These are phyloP conservation scores for Zaprionus africanus DNA, from an alignment of 1,140 invertebrate genomes.

Conservation along the genomic window DNA sequence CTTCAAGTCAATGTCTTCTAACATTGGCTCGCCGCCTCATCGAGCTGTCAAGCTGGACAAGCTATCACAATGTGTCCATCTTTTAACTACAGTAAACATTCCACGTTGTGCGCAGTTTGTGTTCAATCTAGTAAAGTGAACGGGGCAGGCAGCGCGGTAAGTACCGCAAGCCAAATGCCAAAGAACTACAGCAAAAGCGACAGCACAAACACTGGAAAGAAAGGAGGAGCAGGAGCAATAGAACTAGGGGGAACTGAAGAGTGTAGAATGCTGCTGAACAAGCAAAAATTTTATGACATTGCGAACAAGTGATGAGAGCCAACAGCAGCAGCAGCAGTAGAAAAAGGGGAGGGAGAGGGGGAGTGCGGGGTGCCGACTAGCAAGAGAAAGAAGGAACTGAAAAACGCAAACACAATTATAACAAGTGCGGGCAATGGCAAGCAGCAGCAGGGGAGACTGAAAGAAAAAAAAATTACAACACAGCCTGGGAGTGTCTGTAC, in stretches of 20 bases:
- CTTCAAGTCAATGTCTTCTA: neutral
- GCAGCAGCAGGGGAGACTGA: constrained; percentile 9
- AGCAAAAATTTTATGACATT: constrained; percentile 81
- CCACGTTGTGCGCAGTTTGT: constrained; percentile 34
- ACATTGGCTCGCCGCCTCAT: constrained; percentile 1
- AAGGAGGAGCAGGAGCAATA: neutral
- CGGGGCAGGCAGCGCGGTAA: constrained; percentile 26
- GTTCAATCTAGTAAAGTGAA: constrained; percentile 53
- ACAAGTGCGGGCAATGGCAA: constrained; percentile 64
- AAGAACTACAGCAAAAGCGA: constrained; percentile 37
- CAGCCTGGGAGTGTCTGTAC: constrained; percentile 13
- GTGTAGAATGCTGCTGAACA: constrained; percentile 72
- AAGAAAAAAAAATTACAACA: constrained; percentile 41
- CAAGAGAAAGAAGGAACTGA: constrained; percentile 53
- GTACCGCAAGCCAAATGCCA: constrained; percentile 51
- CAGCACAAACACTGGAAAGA: constrained; percentile 8
- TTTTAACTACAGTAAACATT: constrained; percentile 45
- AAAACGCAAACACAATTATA: constrained; percentile 82
- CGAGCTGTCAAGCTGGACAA: constrained; percentile 6
- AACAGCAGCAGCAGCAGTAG: constrained; percentile 17
- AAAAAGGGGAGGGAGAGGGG: constrained; percentile 12
- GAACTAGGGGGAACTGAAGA: constrained; percentile 2
- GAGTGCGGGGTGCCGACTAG: neutral
- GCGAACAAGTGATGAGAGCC: constrained; percentile 61
- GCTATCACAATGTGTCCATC: constrained; percentile 48